Percentiles rank a stretch among this genome's conserved stretches.
Evolutionary conservation across 2,113 vertebrate species (phyloP).

Genomic region (Syngnathus typhle): DNA sequence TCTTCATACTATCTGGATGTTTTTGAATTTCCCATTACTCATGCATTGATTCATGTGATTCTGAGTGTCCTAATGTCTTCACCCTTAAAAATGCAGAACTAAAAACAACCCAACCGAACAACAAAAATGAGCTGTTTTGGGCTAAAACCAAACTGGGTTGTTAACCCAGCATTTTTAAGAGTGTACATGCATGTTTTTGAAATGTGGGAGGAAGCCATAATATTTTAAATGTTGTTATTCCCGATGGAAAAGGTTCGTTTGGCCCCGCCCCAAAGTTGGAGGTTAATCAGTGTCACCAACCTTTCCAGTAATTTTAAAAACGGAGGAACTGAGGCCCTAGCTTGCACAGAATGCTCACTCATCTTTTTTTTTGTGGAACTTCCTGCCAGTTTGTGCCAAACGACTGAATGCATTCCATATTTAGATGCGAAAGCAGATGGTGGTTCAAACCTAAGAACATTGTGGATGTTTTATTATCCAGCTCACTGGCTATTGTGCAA

Average conservation of each 20-base stretch:
- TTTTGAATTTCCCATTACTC: not conserved
- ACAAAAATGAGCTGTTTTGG: too few species aligned
- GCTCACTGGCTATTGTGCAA: slow-evolving; percentile 1
- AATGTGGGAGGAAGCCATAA: not conserved
- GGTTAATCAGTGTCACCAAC: not conserved
- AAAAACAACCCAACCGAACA: too few species aligned
- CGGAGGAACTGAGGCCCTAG: slow-evolving; percentile 44
- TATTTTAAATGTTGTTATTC: not conserved
- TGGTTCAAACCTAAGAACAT: not conserved
- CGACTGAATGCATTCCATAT: slow-evolving; percentile 4
- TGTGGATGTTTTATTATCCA: slow-evolving; percentile 1
- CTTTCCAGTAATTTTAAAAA: slow-evolving; percentile 30
- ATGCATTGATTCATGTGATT: not conserved
- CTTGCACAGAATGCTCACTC: not conserved
- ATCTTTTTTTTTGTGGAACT: not conserved
- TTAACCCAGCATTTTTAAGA: too few species aligned
- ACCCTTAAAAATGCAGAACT: too few species aligned
- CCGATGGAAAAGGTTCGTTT: not conserved
- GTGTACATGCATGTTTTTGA: too few species aligned
- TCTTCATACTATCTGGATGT: slow-evolving; percentile 15
- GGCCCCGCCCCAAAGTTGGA: not conserved
- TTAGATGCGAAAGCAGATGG: slow-evolving; percentile 6
- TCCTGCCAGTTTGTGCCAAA: slow-evolving; percentile 4
- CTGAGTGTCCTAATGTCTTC: not conserved
- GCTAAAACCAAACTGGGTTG: not conserved